These are phyloP conservation scores for Pardosa pseudoannulata DNA, from an alignment of 2,888 invertebrate species.

Conservation along the genomic window DNA sequence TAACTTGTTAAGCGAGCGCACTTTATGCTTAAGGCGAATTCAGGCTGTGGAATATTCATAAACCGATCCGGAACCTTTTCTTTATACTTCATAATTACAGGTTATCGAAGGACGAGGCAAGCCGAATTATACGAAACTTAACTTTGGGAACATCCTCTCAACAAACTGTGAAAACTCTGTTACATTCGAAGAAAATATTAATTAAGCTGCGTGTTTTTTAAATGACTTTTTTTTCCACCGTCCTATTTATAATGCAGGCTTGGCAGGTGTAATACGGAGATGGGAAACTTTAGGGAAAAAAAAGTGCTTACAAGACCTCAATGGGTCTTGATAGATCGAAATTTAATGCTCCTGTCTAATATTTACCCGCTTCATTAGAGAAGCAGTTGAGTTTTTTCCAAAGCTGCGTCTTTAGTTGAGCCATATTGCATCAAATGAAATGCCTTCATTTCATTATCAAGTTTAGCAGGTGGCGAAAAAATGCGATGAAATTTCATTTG, in stretches of 20 bases:
- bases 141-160: neutral
- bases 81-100: slow-evolving; percentile 30
- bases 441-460: too few species aligned
- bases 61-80: neutral
- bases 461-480: too few species aligned
- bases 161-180: slow-evolving; percentile 11
- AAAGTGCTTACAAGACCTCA: too few species aligned
- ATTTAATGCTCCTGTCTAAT: too few species aligned
- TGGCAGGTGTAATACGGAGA: too few species aligned
- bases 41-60: slow-evolving; percentile 51
- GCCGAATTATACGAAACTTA: neutral
- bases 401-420: too few species aligned
- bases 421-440: too few species aligned
- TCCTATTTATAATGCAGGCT: neutral
- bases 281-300: too few species aligned
- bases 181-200: neutral
- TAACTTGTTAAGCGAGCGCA: neutral
- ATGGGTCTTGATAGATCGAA: too few species aligned
- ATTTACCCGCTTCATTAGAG: too few species aligned
- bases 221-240: neutral
- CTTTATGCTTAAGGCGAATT: slow-evolving; percentile 2
- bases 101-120: neutral
- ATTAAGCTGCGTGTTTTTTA: neutral
- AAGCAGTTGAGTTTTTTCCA: too few species aligned
- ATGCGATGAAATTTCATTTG: too few species aligned